A percentile compares a stretch with the other conserved stretches of the same genome.
Evolutionary conservation across 2,797 vertebrate species (phyloP).

Genomic region (Acanthurus tractus): DNA sequence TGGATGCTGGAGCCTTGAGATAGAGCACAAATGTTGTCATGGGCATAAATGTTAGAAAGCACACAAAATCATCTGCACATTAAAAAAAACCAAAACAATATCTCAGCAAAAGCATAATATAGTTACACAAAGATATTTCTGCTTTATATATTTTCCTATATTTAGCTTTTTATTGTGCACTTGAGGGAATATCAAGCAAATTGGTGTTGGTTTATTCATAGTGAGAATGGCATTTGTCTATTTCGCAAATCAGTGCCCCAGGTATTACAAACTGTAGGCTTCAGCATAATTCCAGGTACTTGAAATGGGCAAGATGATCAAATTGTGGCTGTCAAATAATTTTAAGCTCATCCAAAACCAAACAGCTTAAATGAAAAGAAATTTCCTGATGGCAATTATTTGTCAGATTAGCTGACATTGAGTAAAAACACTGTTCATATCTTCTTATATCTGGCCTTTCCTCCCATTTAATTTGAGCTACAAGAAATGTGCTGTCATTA

Average conservation of each 20-base stretch:
- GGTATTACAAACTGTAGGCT: conserved; percentile 1
- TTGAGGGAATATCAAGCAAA: not conserved
- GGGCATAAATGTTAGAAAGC: conserved; percentile 6
- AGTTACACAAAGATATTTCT: not conserved
- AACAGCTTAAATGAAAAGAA: not conserved
- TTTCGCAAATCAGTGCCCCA: not conserved
- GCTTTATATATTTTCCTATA: not conserved
- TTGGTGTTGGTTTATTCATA: not conserved
- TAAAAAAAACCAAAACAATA: too few relatives aligned
- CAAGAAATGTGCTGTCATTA: conserved; percentile 9
- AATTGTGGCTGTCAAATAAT: not conserved
- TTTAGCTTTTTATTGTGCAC: not conserved
- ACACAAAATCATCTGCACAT: not conserved
- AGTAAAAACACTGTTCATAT: conserved; percentile 1
- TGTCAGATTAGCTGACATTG: not conserved
- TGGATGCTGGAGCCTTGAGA: conserved; percentile 6
- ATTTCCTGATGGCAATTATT: not conserved
- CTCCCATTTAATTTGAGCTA: conserved; percentile 20
- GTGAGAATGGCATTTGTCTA: not conserved
- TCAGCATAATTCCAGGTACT: not conserved
- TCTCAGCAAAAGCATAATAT: not conserved
- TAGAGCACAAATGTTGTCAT: conserved; percentile 5
- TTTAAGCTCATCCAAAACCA: conserved; percentile 5
- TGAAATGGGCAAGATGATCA: not conserved
- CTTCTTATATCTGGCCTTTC: conserved; percentile 2